Conservation (phyloP, 1,140 invertebrate species). For the Asobara japonica region DNA sequence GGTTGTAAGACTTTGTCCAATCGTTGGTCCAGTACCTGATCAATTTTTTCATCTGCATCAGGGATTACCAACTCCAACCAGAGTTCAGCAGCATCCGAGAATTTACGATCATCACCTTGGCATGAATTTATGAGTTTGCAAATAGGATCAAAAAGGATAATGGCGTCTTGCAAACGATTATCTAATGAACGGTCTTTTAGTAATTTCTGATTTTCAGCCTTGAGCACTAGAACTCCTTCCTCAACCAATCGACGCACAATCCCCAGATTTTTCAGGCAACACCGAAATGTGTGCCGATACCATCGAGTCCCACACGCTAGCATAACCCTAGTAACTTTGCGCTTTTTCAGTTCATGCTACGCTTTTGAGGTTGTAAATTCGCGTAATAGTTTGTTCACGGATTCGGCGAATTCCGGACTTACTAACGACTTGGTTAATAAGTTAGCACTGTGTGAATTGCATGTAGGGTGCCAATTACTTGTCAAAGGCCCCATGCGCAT, state of each 20-base stretch:
- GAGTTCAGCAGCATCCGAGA: constrained; percentile 17
- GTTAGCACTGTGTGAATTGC: constrained; percentile 28
- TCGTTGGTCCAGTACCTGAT: background rate
- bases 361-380: background rate
- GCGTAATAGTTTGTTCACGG: background rate
- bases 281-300: background rate
- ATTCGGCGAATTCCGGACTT: background rate
- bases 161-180: background rate
- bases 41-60: background rate
- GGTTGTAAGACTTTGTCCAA: constrained; percentile 20
- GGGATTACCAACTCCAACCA: constrained; percentile 11
- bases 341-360: background rate
- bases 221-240: background rate
- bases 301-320: background rate
- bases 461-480: constrained; percentile 20
- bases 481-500: constrained; percentile 17
- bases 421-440: constrained; percentile 22
- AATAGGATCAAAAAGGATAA: constrained; percentile 22
- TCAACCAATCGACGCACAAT: constrained; percentile 7
- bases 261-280: constrained; percentile 20
- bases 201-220: background rate
- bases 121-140: constrained; percentile 23
- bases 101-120: background rate
- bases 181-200: constrained; percentile 12
- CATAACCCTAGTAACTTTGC: background rate